phyloP scores from a whole-genome alignment of 1,140 invertebrate genomes.

The Apis florea region DNA sequence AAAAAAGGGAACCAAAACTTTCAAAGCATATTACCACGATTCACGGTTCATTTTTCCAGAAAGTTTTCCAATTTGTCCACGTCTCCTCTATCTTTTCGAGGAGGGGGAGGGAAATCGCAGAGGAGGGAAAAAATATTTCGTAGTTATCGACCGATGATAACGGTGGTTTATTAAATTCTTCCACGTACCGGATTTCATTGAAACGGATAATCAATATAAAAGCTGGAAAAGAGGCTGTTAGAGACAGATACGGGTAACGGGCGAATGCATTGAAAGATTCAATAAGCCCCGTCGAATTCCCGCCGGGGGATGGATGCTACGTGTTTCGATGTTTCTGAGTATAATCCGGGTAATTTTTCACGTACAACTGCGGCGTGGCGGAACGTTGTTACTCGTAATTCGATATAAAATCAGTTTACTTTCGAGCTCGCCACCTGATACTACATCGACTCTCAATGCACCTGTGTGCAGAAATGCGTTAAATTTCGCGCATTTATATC shows the following conservation, averaged over 20 bases:
- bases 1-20: too few relatives aligned
- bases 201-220: conserved; percentile 30
- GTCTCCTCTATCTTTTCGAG: background rate
- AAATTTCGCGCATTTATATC: background rate
- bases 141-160: background rate
- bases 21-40: too few relatives aligned
- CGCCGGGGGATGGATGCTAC: conserved; percentile 46
- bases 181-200: background rate
- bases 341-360: conserved; percentile 53
- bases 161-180: conserved; percentile 14
- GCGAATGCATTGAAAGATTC: conserved; percentile 48
- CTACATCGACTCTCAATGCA: background rate
- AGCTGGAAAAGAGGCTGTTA: conserved; percentile 19
- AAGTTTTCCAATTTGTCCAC: too few relatives aligned
- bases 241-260: conserved; percentile 19
- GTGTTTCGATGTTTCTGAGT: conserved; percentile 44
- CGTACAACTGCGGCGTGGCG: conserved; percentile 20
- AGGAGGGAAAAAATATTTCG: background rate
- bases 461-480: background rate
- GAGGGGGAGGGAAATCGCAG: too few relatives aligned
- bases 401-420: conserved; percentile 45
- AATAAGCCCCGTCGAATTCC: conserved; percentile 49
- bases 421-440: background rate
- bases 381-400: conserved; percentile 43
- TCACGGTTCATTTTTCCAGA: too few relatives aligned